Evolutionary conservation across 2,888 invertebrate genomes (phyloP), one percentile per base, ranked within the genome.

Genomic region (Danaus chrysippus): DNA sequence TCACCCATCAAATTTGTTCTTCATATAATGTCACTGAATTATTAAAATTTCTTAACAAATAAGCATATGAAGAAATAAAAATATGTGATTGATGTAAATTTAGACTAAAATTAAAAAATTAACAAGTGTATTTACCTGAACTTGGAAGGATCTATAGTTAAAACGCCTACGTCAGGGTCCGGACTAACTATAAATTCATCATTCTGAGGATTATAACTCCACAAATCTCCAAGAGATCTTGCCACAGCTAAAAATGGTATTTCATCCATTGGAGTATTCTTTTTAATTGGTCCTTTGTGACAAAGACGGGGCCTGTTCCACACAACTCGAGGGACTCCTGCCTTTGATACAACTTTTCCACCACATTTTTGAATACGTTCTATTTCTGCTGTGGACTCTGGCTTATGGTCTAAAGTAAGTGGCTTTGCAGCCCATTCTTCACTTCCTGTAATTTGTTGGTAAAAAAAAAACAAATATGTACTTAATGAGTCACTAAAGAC

Each of bases 141-240:
- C 69, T 92, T 93, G 58, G 93, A 92, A 12, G 96, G 93, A 83
- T 97, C 95, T 71, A 98, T 95, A 67, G 94, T 93, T 65, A 96
- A 90, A 1, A 98, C 97, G 64, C 94, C 93, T 11, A 98, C 97
- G 90, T 99, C 99, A 0, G 99, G 99, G 83, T 97, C 97, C 0
- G 99, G 99, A 42, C 98, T 98, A n/a, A 99, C 99, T 15, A 98
- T 96, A 87, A 98, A 99, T 82, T 96, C 95, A 82, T 98, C 95
- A 72, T 95, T 93, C 63, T 94, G 94, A 1, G 96, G 95, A 87
- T 99, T 98, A 83, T 98, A 99, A 75, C 98, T 98, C 99, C 99
- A 99, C 13, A 99, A 92, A 84, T 99, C 99, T 56, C 99, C 99
- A 55, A 99, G 89, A 44, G 98, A 97, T 73, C 99, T 93, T 1